Evolutionary conservation across 37 sponge, comb jelly and placozoan species (phyloP), one percentile per base, ranked within the genome.

Genomic region (Axinella damicornis): DNA sequence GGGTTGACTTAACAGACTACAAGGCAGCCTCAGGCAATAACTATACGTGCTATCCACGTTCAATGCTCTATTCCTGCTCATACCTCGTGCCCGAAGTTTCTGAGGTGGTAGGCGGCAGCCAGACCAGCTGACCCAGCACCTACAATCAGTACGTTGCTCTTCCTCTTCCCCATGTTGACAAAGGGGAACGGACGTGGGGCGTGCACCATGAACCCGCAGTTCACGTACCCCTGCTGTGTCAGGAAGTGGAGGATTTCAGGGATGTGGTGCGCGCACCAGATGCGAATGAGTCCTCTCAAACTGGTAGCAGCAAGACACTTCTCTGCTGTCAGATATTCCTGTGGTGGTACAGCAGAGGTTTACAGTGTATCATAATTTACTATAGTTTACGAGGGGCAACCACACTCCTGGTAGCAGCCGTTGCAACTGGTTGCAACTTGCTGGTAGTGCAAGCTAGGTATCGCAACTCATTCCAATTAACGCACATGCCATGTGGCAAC

Each of bases 61-160:
- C n/a, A n/a, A n/a, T n/a, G n/a, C n/a, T n/a, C n/a, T n/a, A n/a
- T n/a, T n/a, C n/a, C n/a, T n/a, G n/a, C n/a, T n/a, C n/a, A n/a
- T n/a, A 91, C 91, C 59, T 80, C 41, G 69, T 87, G 83, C 65
- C 93, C 96, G 84, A 92, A 92, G 68, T 87, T 89, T 31, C 61
- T 79, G 55, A 95, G 79, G 34, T 95, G 96, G 25, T 76, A 40
- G 37, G 96, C 93, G 68, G 93, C 90, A 57, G 89, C 77, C 16
- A 95, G 65, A 60, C 96, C 96, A 61, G 96, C 77, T 31, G 94
- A 32, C 4, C 96, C 96, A 9, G 93, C 93, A 11, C 96, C 96
- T 14, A 94, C 64, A 6, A 94, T 69, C 24, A 93, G 52, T 4
- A 89, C 86, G 33, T 55, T 68, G 30, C 71, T 61, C 76, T 40